Conservation (phyloP, 2,113 vertebrate species). For the Sprattus sprattus region DNA sequence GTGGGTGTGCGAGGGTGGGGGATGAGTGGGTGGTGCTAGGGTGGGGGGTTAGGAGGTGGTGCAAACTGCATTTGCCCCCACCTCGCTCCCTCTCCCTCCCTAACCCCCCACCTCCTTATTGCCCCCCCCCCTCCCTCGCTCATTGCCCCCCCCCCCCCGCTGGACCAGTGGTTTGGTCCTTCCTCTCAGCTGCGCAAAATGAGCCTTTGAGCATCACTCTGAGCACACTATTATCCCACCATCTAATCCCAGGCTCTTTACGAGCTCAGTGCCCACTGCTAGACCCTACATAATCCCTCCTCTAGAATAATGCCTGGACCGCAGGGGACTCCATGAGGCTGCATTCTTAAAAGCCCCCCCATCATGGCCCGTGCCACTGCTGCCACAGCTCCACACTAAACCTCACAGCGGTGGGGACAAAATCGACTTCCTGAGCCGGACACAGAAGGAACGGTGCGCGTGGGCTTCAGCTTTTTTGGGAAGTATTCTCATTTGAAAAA, state of each 20-base stretch:
- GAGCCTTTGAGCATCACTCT: constrained; percentile 46
- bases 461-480: neutral
- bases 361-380: neutral
- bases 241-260: constrained; percentile 63
- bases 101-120: no score
- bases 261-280: constrained; percentile 58
- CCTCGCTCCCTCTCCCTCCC: neutral
- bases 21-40: neutral
- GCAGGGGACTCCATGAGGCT: constrained; percentile 4
- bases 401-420: neutral
- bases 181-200: constrained; percentile 47
- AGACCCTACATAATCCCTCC: constrained; percentile 52
- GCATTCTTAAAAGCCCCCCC: constrained; percentile 22
- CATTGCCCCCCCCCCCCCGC: neutral
- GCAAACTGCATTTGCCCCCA: neutral
- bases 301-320: constrained; percentile 48
- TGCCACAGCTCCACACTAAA: neutral
- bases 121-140: neutral
- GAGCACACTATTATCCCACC: constrained; percentile 60
- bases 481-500: neutral
- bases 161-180: constrained; percentile 43
- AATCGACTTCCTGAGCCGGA: neutral
- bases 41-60: neutral
- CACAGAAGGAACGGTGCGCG: neutral
- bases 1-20: neutral